Conservation (phyloP, 2,113 vertebrate genomes). For the Alaudala cheleensis region DNA sequence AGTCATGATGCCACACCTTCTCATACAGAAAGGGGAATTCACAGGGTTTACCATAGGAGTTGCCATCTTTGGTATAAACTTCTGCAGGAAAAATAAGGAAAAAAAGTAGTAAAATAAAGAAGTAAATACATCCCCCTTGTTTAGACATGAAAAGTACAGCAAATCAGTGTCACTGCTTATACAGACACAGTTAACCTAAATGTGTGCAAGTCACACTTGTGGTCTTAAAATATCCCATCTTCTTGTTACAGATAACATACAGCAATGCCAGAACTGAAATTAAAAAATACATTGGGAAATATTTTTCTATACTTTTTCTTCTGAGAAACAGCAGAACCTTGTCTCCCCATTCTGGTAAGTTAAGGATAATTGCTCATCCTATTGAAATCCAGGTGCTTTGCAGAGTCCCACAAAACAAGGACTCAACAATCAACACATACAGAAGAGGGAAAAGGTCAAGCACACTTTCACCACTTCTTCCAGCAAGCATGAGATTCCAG, state of each 20-base stretch:
- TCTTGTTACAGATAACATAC: not conserved
- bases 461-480: not conserved
- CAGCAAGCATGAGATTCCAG: not conserved
- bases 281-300: not conserved
- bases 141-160: not conserved
- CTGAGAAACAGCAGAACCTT: not conserved
- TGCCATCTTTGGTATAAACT: slow-evolving; percentile 85
- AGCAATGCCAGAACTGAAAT: not conserved
- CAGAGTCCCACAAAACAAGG: not conserved
- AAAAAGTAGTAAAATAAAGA: not conserved
- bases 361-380: not conserved
- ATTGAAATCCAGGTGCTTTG: not conserved
- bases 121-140: not conserved
- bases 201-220: not conserved
- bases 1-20: slow-evolving; percentile 85
- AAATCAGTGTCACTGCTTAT: not conserved
- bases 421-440: not conserved
- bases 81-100: slow-evolving; percentile 65
- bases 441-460: not conserved
- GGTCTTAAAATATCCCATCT: not conserved
- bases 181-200: not conserved
- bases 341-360: not conserved
- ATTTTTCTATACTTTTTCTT: not conserved
- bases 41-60: slow-evolving; percentile 86
- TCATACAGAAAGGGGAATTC: slow-evolving; percentile 89